Evolutionary conservation across 2,797 vertebrate genomes (phyloP).

Genomic region (Myotis daubentonii): DNA sequence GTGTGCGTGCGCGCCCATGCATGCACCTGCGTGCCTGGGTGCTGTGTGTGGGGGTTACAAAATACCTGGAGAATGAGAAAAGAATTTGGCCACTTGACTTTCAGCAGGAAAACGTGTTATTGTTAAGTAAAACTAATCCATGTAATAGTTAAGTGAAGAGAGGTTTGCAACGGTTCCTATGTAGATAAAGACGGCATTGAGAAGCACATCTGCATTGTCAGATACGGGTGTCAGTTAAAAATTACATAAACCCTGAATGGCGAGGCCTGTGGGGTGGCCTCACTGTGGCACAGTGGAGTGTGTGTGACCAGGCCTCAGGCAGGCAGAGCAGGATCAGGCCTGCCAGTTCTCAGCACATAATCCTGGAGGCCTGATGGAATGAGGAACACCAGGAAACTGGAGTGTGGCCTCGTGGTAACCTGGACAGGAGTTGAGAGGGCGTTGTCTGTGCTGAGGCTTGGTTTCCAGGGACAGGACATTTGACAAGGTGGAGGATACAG

Average conservation of each 20-base stretch:
- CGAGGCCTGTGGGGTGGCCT: slow-evolving; percentile 88
- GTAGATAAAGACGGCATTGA: slow-evolving; percentile 82
- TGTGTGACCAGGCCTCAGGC: slow-evolving; percentile 89
- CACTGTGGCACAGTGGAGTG: slow-evolving; percentile 89
- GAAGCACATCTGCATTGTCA: slow-evolving; percentile 90
- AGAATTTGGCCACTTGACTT: slow-evolving; percentile 67
- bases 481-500: slow-evolving; percentile 72
- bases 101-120: slow-evolving; percentile 73
- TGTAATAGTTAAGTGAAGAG: slow-evolving; percentile 74
- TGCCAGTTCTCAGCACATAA: slow-evolving; percentile 88
- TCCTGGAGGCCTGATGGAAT: slow-evolving; percentile 88
- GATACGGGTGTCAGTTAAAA: slow-evolving; percentile 95
- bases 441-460: slow-evolving; percentile 60
- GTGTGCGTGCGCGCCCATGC: rapidly evolving
- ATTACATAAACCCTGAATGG: slow-evolving; percentile 91
- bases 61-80: neutral
- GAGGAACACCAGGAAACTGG: slow-evolving; percentile 85
- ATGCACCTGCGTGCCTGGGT: neutral
- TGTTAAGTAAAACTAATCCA: slow-evolving; percentile 73
- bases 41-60: neutral
- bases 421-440: slow-evolving; percentile 77
- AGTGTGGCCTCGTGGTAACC: slow-evolving; percentile 82
- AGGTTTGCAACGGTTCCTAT: slow-evolving; percentile 76
- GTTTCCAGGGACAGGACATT: slow-evolving; percentile 74
- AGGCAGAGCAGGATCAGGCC: slow-evolving; percentile 88